Percentiles rank a stretch among this genome's conserved stretches.
These are phyloP conservation scores for Pasiphila rectangulata DNA, from an alignment of 2,888 invertebrate genomes.

Conservation along the genomic window DNA sequence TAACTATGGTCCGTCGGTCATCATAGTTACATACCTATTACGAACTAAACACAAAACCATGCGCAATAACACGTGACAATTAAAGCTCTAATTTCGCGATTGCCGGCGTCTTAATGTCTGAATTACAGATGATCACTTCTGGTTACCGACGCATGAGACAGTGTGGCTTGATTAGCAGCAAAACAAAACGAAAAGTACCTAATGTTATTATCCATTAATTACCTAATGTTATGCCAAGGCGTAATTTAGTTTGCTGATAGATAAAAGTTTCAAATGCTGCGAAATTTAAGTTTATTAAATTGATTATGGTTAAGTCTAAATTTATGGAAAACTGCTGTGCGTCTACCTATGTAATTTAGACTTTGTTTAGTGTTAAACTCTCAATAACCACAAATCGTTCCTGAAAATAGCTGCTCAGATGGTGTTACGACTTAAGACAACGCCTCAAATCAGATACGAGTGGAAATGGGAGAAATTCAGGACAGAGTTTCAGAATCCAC, in stretches of 20 bases:
- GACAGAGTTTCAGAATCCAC: slow-evolving; percentile 38
- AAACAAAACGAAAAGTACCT: too few species aligned
- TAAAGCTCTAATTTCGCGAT: slow-evolving; percentile 17
- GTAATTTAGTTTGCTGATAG: neutral
- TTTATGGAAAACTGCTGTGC: slow-evolving; percentile 3
- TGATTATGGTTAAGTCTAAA: slow-evolving; percentile 3
- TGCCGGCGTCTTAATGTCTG: slow-evolving; percentile 12
- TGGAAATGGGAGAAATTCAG: slow-evolving; percentile 39
- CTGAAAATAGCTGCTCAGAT: slow-evolving; percentile 12
- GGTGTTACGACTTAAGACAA: slow-evolving; percentile 11
- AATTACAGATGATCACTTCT: slow-evolving; percentile 10
- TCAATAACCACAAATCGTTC: slow-evolving; percentile 17
- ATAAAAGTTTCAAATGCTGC: neutral
- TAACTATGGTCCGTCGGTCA: neutral
- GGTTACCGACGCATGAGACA: slow-evolving; percentile 11
- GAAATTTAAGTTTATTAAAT: too few species aligned
- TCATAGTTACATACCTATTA: neutral
- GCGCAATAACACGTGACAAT: neutral
- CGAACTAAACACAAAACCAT: slow-evolving; percentile 1
- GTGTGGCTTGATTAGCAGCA: slow-evolving; percentile 7
- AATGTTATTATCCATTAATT: neutral
- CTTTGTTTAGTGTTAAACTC: neutral
- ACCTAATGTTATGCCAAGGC: slow-evolving; percentile 9
- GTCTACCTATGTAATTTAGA: too few species aligned
- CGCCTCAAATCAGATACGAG: slow-evolving; percentile 24